phyloP scores from a whole-genome alignment of 2,888 invertebrate species.

The Chromoteleia sp. region DNA sequence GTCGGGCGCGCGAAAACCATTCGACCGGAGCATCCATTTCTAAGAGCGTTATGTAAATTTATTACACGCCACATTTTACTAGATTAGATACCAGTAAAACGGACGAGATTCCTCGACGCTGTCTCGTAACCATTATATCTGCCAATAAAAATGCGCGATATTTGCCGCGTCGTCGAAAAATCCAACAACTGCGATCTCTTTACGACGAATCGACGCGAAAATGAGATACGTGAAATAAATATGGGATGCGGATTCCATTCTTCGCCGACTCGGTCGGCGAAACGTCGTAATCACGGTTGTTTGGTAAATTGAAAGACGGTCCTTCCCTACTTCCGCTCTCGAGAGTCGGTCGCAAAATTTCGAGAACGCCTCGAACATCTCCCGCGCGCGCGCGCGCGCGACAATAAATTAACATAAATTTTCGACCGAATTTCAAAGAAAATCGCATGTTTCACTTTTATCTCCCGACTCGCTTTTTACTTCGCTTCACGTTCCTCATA shows the following conservation, averaged over 20 bases:
- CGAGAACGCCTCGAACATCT: neutral
- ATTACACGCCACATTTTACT: slow-evolving; percentile 51
- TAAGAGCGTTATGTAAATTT: slow-evolving; percentile 63
- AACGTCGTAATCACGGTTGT: neutral
- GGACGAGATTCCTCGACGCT: slow-evolving; percentile 20
- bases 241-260: slow-evolving; percentile 10
- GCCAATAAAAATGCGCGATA: slow-evolving; percentile 36
- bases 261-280: neutral
- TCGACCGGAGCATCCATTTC: slow-evolving; percentile 46
- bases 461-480: neutral
- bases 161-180: neutral
- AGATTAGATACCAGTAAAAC: slow-evolving; percentile 48
- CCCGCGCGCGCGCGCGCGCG: neutral
- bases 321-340: neutral
- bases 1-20: slow-evolving; percentile 27
- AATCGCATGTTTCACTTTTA: slow-evolving; percentile 37
- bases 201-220: slow-evolving; percentile 21
- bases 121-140: slow-evolving; percentile 23
- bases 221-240: slow-evolving; percentile 32
- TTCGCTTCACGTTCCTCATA: slow-evolving; percentile 15
- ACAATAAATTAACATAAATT: slow-evolving; percentile 37
- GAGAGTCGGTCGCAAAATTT: neutral
- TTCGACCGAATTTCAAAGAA: slow-evolving; percentile 33
- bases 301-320: neutral
- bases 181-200: slow-evolving; percentile 26